Percentiles rank a stretch among this genome's conserved stretches.
phyloP scores from a whole-genome alignment of 2,113 vertebrate genomes.

The Tretioscincus oriximinensis region DNA sequence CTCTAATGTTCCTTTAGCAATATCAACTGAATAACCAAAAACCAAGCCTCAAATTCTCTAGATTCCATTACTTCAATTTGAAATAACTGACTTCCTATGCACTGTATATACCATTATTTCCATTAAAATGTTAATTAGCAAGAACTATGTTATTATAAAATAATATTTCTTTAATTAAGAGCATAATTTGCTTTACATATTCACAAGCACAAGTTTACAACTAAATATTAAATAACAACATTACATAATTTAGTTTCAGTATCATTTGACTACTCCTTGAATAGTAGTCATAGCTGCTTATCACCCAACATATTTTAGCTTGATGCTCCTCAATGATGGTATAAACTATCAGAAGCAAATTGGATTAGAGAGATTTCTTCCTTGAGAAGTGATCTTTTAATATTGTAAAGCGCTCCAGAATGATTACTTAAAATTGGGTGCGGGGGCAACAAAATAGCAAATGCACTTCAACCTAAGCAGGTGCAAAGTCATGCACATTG shows the following conservation, averaged over 20 bases:
- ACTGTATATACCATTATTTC: constrained; percentile 17
- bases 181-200: constrained; percentile 38
- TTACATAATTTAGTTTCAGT: constrained; percentile 52
- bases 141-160: constrained; percentile 39
- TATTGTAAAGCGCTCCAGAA: too few relatives aligned
- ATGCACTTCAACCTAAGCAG: too few relatives aligned
- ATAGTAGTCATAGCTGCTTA: constrained; percentile 62
- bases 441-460: too few relatives aligned
- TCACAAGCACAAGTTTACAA: constrained; percentile 50
- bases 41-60: constrained; percentile 49
- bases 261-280: constrained; percentile 49
- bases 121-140: constrained; percentile 50
- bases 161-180: constrained; percentile 42
- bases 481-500: too few relatives aligned
- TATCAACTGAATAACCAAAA: constrained; percentile 71
- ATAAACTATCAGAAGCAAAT: constrained; percentile 60
- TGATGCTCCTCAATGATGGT: constrained; percentile 68
- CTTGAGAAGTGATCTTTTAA: constrained; percentile 47
- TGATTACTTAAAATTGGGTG: too few relatives aligned
- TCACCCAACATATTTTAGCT: constrained; percentile 68
- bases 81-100: constrained; percentile 44
- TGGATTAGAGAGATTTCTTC: constrained; percentile 54
- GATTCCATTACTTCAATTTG: constrained; percentile 54
- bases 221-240: constrained; percentile 23
- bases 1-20: constrained; percentile 69